Percentiles rank a stretch among this genome's conserved stretches.
phyloP scores from a whole-genome alignment of 37 sponge, comb jelly and placozoan genomes.

The Theonella swinhoei region DNA sequence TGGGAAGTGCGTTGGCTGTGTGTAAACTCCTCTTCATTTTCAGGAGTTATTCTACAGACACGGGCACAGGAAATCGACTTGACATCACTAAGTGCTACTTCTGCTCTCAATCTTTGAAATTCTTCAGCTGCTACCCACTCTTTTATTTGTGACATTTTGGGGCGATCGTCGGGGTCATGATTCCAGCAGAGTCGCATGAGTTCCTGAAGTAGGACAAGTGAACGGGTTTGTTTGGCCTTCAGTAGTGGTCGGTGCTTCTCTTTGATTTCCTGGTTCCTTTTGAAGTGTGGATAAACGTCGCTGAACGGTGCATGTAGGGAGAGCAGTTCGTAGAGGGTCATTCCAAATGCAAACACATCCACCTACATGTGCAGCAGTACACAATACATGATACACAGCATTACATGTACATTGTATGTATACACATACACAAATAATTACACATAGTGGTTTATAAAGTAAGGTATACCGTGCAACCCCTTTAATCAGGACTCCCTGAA shows the following conservation, averaged over 20 bases:
- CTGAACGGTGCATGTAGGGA: constrained; percentile 65
- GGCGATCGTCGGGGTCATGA: constrained; percentile 61
- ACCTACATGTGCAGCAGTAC: constrained; percentile 54
- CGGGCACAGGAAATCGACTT: constrained; percentile 70
- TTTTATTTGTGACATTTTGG: constrained; percentile 50
- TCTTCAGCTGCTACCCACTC: constrained; percentile 45
- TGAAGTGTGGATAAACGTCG: constrained; percentile 23
- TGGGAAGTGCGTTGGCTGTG: background rate
- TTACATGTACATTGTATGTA: no score
- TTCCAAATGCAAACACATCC: constrained; percentile 93
- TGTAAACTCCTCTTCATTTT: constrained; percentile 20
- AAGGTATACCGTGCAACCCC: no score
- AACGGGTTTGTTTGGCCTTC: constrained; percentile 55
- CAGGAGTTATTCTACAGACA: constrained; percentile 58
- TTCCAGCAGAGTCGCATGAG: constrained; percentile 83
- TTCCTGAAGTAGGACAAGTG: constrained; percentile 64
- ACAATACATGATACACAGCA: no score
- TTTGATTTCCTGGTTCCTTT: constrained; percentile 47
- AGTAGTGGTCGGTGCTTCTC: constrained; percentile 43
- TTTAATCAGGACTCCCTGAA: no score
- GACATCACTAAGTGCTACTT: constrained; percentile 42
- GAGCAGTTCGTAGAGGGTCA: constrained; percentile 82
- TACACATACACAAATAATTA: no score
- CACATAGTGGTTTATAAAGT: background rate
- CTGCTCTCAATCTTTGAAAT: constrained; percentile 61